Conservation (phyloP, 2,113 vertebrate species). For the Egretta garzetta region DNA sequence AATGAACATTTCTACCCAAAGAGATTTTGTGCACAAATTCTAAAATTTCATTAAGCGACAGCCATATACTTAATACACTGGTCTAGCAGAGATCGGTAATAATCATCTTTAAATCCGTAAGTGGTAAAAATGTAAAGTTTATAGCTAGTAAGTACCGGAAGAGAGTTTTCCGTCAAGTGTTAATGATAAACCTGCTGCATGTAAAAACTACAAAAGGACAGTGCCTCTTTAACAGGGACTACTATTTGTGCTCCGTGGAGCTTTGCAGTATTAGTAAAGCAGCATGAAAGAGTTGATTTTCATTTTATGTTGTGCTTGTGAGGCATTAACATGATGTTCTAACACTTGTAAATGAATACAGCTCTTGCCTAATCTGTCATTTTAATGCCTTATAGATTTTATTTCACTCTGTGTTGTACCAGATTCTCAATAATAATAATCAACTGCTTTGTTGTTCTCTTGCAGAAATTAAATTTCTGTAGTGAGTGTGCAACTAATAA, state of each 20-base stretch:
- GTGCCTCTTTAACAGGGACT: constrained; percentile 72
- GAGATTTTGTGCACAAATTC: not conserved
- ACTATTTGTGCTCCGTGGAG: constrained; percentile 72
- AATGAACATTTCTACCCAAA: not conserved
- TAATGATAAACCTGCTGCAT: constrained; percentile 53
- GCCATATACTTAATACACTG: not conserved
- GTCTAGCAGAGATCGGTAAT: not conserved
- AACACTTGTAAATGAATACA: constrained; percentile 99
- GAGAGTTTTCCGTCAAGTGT: constrained; percentile 45
- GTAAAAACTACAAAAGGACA: constrained; percentile 65
- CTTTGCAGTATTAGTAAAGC: constrained; percentile 78
- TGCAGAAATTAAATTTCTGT: constrained; percentile 97
- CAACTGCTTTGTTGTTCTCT: constrained; percentile 94
- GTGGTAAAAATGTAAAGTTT: not conserved
- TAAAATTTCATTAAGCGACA: not conserved
- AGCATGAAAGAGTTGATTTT: constrained; percentile 90
- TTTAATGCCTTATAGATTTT: constrained; percentile 99
- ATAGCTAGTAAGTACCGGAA: not conserved
- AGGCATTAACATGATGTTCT: constrained; percentile 97
- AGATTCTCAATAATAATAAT: constrained; percentile 99
- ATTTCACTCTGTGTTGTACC: constrained; percentile 94
- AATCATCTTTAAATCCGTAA: constrained; percentile 24
- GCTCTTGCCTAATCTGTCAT: constrained; percentile 97
- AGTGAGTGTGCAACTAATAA: constrained; percentile 98
- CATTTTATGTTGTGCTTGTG: constrained; percentile 93